A percentile compares a stretch with the other conserved stretches of the same genome.
phyloP scores from a whole-genome alignment of 1,140 invertebrate genomes.

The Galleria mellonella region DNA sequence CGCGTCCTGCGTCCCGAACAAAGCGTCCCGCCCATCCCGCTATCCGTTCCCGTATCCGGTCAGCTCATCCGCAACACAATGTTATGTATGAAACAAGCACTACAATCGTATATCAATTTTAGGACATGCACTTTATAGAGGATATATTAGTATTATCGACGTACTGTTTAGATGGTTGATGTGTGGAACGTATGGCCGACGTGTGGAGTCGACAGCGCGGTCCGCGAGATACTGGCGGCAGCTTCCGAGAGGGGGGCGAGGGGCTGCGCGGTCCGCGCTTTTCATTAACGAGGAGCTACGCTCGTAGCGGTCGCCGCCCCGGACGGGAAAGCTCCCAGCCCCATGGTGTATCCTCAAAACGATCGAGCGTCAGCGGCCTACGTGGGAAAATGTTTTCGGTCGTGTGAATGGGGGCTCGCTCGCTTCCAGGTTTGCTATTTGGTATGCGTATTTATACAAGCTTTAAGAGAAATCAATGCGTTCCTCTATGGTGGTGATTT shows the following conservation, averaged over 20 bases:
- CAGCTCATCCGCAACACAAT: constrained; percentile 22
- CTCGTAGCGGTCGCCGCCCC: constrained; percentile 50
- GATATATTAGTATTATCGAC: constrained; percentile 14
- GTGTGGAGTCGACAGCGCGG: constrained; percentile 52
- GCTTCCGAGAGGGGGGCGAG: constrained; percentile 48
- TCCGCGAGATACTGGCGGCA: constrained; percentile 60
- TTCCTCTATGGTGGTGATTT: no score
- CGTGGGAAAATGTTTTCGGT: constrained; percentile 7
- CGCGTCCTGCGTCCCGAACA: constrained; percentile 55
- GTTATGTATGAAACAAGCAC: constrained; percentile 44
- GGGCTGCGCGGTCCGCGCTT: constrained; percentile 57
- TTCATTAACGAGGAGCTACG: constrained; percentile 49
- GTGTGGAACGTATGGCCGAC: constrained; percentile 27
- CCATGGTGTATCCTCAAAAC: constrained; percentile 23
- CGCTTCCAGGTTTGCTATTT: no score
- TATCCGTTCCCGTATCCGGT: constrained; percentile 35
- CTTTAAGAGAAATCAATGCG: no score
- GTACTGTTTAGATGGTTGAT: constrained; percentile 19
- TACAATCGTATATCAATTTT: constrained; percentile 19
- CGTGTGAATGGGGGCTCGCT: neutral
- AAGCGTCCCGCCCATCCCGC: constrained; percentile 50
- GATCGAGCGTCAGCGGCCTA: neutral
- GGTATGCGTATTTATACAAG: no score
- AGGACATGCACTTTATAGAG: constrained; percentile 32
- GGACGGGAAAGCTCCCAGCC: constrained; percentile 41